Conservation (phyloP, 2,113 vertebrate genomes). For the Brachionichthys hirsutus region DNA sequence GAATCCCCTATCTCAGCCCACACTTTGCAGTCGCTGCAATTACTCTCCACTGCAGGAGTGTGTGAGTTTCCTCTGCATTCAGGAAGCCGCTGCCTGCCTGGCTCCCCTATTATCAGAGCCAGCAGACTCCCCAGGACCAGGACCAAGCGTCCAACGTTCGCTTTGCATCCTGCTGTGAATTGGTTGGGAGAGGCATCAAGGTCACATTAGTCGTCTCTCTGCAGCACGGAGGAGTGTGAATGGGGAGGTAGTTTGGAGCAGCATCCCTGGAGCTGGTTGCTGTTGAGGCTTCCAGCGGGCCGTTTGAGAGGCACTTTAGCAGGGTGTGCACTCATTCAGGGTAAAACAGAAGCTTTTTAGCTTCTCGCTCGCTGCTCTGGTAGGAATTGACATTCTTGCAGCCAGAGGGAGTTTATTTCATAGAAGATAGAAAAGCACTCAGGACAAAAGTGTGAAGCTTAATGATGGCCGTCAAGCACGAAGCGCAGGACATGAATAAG, state of each 20-base stretch:
- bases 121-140: conserved; percentile 36
- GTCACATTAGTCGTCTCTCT: conserved; percentile 7
- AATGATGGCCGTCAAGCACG: no score
- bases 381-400: background rate
- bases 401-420: conserved; percentile 3
- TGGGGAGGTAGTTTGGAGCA: background rate
- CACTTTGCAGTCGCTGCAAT: conserved; percentile 51
- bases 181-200: conserved; percentile 10
- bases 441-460: no score
- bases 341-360: background rate
- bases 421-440: no score
- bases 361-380: background rate
- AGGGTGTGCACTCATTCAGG: background rate
- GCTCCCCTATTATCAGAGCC: conserved; percentile 52
- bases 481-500: no score
- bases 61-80: conserved; percentile 29
- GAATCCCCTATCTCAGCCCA: conserved; percentile 52
- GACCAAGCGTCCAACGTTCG: conserved; percentile 27
- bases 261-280: background rate
- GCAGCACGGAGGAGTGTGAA: background rate
- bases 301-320: no score
- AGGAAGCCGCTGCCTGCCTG: conserved; percentile 18
- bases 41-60: conserved; percentile 45
- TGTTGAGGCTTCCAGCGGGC: background rate
- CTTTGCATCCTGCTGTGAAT: conserved; percentile 20